Base-by-base conservation (phyloP, 2,113 vertebrate species). In the Limanda limanda region DNA sequence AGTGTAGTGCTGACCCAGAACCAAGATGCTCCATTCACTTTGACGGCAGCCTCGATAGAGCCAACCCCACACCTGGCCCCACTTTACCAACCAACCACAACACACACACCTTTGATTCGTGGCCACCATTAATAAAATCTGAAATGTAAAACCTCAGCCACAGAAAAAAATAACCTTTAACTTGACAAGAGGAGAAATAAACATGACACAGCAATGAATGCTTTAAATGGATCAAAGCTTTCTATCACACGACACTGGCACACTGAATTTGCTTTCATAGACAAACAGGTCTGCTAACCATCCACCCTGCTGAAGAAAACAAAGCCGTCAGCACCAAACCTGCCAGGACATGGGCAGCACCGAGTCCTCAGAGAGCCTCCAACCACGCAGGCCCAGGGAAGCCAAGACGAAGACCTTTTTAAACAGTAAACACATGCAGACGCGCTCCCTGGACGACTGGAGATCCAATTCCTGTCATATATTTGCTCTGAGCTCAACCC, bases 401-500 rank as follows among this genome's bases (percentile, higher is more conserved):
- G 91, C 75, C 62, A 57, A 72, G 80, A 76, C 55, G 6, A 9
- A 81, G 52, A 85, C 71, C 5, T 68, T 79, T 69, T 81, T 57
- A 78, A 79, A 47, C 12, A 17, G 62, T 65, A 78, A 91, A 82
- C 75, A 83, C 37, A 71, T 78, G 77, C 76, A 81, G 31, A 75
- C 72, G 23, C 81, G 58, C 72, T 88, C 66, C 61, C 71, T 73
- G 86, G 76, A 89, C 82, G 84, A 79, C 74, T 64, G 86, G 81
- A 57, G 77, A 82, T 87, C 71, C 80, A 85, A 68, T 89, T 88
- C 84, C 74, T 90, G 84, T 87, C 84, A 83, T 78, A 67, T 79
- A 82, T 89, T 87, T 88, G 81, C 76, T 90, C 69, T 90, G 88
- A 90, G 75, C 82, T 88, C 73, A 88, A 76, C 48, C 67, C 73